phyloP scores from a whole-genome alignment of 2,113 vertebrate genomes.

The Copsychus sechellarum region DNA sequence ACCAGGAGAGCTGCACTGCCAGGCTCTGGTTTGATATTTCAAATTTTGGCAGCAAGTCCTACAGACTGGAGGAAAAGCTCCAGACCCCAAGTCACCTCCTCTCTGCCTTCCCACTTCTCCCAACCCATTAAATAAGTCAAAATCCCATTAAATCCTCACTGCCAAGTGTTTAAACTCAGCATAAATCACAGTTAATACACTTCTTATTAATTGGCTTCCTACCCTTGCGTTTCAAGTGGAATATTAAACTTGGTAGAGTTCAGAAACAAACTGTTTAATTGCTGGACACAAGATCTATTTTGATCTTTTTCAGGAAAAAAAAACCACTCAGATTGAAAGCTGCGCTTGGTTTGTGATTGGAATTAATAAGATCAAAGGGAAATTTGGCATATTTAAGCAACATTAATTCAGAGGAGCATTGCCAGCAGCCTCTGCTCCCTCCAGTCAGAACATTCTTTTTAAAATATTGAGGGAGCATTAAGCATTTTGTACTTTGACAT shows the following conservation, averaged over 20 bases:
- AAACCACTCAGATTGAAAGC: neutral
- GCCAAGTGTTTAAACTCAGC: neutral
- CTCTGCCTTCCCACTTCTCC: neutral
- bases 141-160: neutral
- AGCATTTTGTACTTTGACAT: neutral
- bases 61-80: neutral
- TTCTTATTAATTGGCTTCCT: neutral
- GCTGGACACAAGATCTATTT: conserved; percentile 4
- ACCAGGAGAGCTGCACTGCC: accelerated
- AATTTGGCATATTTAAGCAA: neutral
- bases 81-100: neutral
- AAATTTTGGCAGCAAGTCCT: accelerated
- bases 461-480: neutral
- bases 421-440: neutral
- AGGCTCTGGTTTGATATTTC: accelerated
- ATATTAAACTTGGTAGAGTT: neutral
- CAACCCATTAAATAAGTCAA: neutral
- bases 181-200: neutral
- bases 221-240: neutral
- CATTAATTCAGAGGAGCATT: neutral
- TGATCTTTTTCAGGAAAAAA: conserved; percentile 7
- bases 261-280: conserved; percentile 48
- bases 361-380: conserved; percentile 58
- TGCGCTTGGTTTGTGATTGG: neutral
- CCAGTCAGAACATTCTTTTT: neutral